Evolutionary conservation across 2,888 invertebrate genomes (phyloP).

Genomic region (Anarsia innoxiella): DNA sequence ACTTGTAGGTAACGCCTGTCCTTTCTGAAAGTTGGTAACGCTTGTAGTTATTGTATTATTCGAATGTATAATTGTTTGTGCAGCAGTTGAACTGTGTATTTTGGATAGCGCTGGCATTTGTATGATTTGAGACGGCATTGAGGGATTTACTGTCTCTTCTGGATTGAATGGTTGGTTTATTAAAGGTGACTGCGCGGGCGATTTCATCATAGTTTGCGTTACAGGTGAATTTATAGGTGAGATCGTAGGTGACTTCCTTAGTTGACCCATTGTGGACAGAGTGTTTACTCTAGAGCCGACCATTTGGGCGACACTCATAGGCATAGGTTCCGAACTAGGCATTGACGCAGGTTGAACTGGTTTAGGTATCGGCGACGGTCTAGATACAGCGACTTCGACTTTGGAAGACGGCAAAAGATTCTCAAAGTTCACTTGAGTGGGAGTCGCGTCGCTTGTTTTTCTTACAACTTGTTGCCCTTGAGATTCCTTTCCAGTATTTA

Average conservation of each 20-base stretch:
- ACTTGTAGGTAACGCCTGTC: conserved; percentile 56
- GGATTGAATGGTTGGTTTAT: conserved; percentile 42
- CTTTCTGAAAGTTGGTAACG: conserved; percentile 52
- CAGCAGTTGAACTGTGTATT: conserved; percentile 50
- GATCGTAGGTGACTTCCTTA: conserved; percentile 62
- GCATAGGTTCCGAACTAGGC: conserved; percentile 40
- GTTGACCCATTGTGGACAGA: conserved; percentile 51
- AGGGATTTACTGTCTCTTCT: conserved; percentile 37
- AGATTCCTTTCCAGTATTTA: conserved; percentile 66
- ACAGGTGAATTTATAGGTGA: conserved; percentile 64
- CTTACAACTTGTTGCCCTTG: conserved; percentile 59
- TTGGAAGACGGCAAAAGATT: conserved; percentile 68
- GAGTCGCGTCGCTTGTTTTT: conserved; percentile 55
- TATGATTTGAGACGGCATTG: conserved; percentile 57
- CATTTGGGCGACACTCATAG: conserved; percentile 56
- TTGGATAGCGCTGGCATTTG: conserved; percentile 71
- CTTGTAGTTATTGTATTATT: conserved; percentile 54
- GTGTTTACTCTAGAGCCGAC: conserved; percentile 59
- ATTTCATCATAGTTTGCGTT: conserved; percentile 57
- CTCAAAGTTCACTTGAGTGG: conserved; percentile 70
- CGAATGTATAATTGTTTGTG: conserved; percentile 52
- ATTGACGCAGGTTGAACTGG: conserved; percentile 46
- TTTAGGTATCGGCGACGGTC: conserved; percentile 56
- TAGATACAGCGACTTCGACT: conserved; percentile 56
- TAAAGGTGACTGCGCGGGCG: conserved; percentile 58